Conservation (phyloP, 2,113 vertebrate species). For the Chionodraco myersi region DNA sequence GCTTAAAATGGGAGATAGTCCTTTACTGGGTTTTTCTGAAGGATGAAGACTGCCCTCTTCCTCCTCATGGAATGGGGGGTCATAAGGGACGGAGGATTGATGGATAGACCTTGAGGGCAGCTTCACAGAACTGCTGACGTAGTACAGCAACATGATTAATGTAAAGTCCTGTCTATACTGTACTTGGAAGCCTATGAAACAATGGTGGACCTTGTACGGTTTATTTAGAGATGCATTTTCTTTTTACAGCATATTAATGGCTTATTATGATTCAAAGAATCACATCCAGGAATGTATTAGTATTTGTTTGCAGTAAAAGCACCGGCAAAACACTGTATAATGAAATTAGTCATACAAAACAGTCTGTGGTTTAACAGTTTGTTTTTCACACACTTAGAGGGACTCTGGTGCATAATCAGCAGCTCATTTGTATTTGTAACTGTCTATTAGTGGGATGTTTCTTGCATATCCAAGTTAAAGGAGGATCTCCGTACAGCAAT, state of each 20-base stretch:
- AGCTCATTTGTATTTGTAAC: slow-evolving; percentile 41
- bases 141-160: slow-evolving; percentile 58
- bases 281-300: background rate
- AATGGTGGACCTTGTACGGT: slow-evolving; percentile 8
- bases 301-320: slow-evolving; percentile 8
- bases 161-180: slow-evolving; percentile 49
- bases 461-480: slow-evolving; percentile 1
- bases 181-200: slow-evolving; percentile 49
- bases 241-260: slow-evolving; percentile 3
- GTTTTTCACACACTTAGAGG: slow-evolving; percentile 40
- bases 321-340: background rate
- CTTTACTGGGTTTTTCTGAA: slow-evolving; percentile 38
- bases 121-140: slow-evolving; percentile 69
- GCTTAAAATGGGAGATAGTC: slow-evolving; percentile 1
- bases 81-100: slow-evolving; percentile 68
- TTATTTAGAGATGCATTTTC: background rate
- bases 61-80: slow-evolving; percentile 41
- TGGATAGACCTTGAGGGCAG: slow-evolving; percentile 73
- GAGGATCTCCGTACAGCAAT: background rate
- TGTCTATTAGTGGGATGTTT: slow-evolving; percentile 6
- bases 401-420: slow-evolving; percentile 60
- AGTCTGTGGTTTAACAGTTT: slow-evolving; percentile 42
- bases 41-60: slow-evolving; percentile 36
- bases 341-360: slow-evolving; percentile 2
- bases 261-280: slow-evolving; percentile 12